Conservation (phyloP, 37 sponge, comb jelly and placozoan species). For the Amphimedon queenslandica region DNA sequence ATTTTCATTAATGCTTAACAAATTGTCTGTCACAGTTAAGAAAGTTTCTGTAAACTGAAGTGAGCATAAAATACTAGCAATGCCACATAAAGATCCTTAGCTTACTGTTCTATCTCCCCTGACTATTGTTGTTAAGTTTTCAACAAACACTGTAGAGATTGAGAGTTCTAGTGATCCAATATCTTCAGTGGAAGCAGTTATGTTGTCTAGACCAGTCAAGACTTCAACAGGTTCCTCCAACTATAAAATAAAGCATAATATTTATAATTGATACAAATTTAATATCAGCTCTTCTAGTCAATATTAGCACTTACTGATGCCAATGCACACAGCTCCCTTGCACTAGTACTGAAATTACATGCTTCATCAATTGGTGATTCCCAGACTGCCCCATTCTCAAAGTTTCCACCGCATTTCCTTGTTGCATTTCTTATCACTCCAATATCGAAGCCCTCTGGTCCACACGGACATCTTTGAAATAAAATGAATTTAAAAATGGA, state of each 20-base stretch:
- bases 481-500: not conserved
- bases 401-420: not conserved
- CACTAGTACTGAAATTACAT: not conserved
- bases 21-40: not conserved
- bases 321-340: not conserved
- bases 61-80: not conserved
- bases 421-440: constrained; percentile 1
- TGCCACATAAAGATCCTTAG: too few species aligned
- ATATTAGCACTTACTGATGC: not conserved
- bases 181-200: not conserved
- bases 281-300: not conserved
- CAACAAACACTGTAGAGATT: constrained; percentile 4
- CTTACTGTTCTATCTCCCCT: not conserved
- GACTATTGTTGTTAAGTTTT: not conserved
- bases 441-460: not conserved
- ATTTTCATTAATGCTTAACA: not conserved
- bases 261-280: not conserved
- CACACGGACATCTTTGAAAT: constrained; percentile 2
- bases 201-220: not conserved
- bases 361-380: not conserved
- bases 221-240: not conserved
- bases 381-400: not conserved
- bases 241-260: not conserved
- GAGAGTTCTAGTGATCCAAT: constrained; percentile 2
- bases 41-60: constrained; percentile 3